Percentiles rank a stretch among this genome's conserved stretches.
These are phyloP conservation scores for Odontomyia ornata DNA, from an alignment of 2,888 invertebrate genomes.

Conservation along the genomic window DNA sequence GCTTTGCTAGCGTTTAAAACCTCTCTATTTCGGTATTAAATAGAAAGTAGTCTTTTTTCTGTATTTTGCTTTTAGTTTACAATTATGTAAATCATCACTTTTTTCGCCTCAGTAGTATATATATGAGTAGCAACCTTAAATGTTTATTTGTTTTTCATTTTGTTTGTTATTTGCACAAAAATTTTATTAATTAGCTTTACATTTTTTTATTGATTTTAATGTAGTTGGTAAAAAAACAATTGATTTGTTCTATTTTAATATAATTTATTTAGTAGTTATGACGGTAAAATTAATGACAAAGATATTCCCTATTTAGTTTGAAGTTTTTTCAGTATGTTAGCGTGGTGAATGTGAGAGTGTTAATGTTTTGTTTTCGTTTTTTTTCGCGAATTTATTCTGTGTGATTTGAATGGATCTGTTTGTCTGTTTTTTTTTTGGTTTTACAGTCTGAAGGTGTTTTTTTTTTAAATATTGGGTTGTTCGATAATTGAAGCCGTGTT, in stretches of 20 bases:
- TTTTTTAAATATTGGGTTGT: no score
- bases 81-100: slow-evolving; percentile 33
- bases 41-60: neutral
- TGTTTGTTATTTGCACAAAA: neutral
- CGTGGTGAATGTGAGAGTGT: neutral
- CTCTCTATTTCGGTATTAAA: neutral
- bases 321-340: slow-evolving; percentile 2
- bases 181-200: neutral
- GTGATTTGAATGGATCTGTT: neutral
- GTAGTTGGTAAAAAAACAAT: slow-evolving; percentile 30
- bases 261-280: slow-evolving; percentile 2
- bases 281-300: neutral
- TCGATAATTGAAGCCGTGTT: no score
- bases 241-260: slow-evolving; percentile 12
- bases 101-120: slow-evolving; percentile 8
- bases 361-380: neutral
- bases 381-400: neutral
- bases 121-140: neutral
- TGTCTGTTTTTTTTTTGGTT: neutral
- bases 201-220: slow-evolving; percentile 8
- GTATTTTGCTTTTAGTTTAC: neutral
- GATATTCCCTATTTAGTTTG: neutral
- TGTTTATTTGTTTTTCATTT: no score
- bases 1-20: neutral
- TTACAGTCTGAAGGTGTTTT: no score